A percentile compares a stretch with the other conserved stretches of the same genome.
These are phyloP conservation scores for Apocheima hispidaria DNA, from an alignment of 2,888 invertebrate genomes.

Conservation along the genomic window DNA sequence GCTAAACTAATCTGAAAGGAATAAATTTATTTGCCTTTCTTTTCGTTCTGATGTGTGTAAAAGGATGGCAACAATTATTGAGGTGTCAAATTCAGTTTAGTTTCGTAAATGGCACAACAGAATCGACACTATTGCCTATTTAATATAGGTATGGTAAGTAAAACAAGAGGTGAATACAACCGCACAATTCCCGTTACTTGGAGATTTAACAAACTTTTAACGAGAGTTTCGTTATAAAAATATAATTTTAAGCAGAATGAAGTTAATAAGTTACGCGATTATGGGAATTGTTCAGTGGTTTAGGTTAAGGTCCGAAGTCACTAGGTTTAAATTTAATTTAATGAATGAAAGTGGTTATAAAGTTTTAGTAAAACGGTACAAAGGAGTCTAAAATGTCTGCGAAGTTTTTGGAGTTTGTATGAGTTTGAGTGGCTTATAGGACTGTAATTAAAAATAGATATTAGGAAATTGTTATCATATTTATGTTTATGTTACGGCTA, in stretches of 20 bases:
- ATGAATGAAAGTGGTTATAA: conserved; percentile 1
- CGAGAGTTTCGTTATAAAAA: conserved; percentile 23
- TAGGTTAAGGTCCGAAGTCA: background rate
- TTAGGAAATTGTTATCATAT: too few species aligned
- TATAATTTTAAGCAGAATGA: conserved; percentile 14
- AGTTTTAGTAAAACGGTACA: background rate
- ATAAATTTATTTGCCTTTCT: too few species aligned
- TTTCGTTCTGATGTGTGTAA: too few species aligned
- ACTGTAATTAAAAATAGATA: too few species aligned
- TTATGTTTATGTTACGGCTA: too few species aligned
- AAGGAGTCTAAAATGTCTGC: conserved; percentile 9
- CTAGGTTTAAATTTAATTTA: conserved; percentile 10
- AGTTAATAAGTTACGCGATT: conserved; percentile 24
- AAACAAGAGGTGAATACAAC: conserved; percentile 9
- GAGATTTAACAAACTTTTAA: conserved; percentile 25
- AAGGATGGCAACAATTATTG: too few species aligned
- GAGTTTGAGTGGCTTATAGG: too few species aligned
- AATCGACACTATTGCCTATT: too few species aligned
- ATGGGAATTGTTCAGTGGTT: conserved; percentile 21
- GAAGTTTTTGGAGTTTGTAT: background rate
- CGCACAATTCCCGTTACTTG: conserved; percentile 9
- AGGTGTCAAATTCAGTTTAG: too few species aligned
- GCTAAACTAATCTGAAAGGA: too few species aligned
- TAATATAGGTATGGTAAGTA: conserved; percentile 2
- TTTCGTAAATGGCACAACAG: too few species aligned